Conservation (phyloP, 2,113 vertebrate genomes). For the Nipponia nippon region DNA sequence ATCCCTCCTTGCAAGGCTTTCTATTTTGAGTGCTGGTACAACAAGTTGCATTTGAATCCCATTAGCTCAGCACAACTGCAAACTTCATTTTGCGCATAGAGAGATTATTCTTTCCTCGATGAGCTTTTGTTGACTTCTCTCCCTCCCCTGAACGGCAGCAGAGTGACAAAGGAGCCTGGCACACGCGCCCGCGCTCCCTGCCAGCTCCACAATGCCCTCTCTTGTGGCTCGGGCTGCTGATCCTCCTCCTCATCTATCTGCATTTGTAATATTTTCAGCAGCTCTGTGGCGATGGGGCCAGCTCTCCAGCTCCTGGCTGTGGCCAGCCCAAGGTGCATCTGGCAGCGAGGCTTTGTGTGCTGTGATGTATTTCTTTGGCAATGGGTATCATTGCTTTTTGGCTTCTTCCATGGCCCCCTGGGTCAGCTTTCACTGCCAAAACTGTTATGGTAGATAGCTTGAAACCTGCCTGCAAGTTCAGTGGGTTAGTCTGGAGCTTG, state of each 20-base stretch:
- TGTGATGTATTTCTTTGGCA: constrained; percentile 42
- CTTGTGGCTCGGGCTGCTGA: constrained; percentile 45
- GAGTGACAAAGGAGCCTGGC: constrained; percentile 68
- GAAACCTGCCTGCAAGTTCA: constrained; percentile 34
- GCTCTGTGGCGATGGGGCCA: not conserved
- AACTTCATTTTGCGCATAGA: not conserved
- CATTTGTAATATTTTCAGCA: constrained; percentile 29
- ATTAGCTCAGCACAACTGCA: not conserved
- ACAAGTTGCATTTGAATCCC: constrained; percentile 35
- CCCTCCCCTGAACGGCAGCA: constrained; percentile 46
- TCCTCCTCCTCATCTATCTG: constrained; percentile 53
- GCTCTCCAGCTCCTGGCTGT: constrained; percentile 38
- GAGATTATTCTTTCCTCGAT: constrained; percentile 36
- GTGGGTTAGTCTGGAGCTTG: constrained; percentile 40
- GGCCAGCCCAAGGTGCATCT: constrained; percentile 63
- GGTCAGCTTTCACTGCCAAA: constrained; percentile 24
- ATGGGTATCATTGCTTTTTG: not conserved
- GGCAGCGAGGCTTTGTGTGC: constrained; percentile 52
- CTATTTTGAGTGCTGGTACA: not conserved
- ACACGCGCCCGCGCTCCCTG: not conserved
- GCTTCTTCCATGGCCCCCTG: not conserved
- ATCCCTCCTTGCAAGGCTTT: not conserved
- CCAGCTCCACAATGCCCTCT: constrained; percentile 63
- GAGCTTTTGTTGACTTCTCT: not conserved
- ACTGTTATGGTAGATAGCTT: constrained; percentile 19